These are phyloP conservation scores for Holothuria scabra DNA, from an alignment of 53 echinoderm and acorn worm species.

Conservation along the genomic window DNA sequence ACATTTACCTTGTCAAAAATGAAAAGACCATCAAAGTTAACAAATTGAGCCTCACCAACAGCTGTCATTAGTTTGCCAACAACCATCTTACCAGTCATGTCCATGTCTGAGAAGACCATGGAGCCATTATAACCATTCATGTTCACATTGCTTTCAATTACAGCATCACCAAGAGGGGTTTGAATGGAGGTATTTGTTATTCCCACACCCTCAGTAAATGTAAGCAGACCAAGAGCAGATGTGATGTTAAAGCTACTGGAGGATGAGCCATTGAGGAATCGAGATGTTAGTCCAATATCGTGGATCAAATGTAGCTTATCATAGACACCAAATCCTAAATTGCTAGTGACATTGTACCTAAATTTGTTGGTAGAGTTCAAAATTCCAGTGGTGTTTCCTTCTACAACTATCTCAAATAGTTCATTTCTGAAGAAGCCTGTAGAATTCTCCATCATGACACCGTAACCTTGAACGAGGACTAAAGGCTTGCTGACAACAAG, in stretches of 20 bases:
- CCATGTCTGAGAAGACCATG: constrained; percentile 20
- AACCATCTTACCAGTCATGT: constrained; percentile 3
- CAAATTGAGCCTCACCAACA: neutral
- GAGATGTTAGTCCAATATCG: neutral
- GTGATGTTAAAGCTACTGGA: constrained; percentile 2
- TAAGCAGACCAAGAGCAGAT: neutral
- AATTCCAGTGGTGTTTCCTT: constrained; percentile 27
- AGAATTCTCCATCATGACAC: constrained; percentile 13
- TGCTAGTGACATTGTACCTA: neutral
- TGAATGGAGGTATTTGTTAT: neutral
- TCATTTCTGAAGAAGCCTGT: constrained; percentile 14
- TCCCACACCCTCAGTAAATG: neutral
- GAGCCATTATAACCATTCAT: neutral
- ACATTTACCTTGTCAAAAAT: constrained; percentile 48
- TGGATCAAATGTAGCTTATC: neutral
- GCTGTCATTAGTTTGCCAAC: constrained; percentile 17
- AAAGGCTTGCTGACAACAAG: neutral
- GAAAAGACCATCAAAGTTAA: constrained; percentile 35
- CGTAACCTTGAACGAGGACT: neutral
- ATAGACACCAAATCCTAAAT: constrained; percentile 20
- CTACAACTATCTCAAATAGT: neutral
- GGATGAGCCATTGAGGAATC: constrained; percentile 20
- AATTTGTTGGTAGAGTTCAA: constrained; percentile 24
- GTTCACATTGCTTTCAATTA: neutral
- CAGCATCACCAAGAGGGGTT: constrained; percentile 4